Evolutionary conservation across 2,113 vertebrate species (phyloP), one percentile per base, ranked within the genome.

Genomic region (Halichoeres trimaculatus): DNA sequence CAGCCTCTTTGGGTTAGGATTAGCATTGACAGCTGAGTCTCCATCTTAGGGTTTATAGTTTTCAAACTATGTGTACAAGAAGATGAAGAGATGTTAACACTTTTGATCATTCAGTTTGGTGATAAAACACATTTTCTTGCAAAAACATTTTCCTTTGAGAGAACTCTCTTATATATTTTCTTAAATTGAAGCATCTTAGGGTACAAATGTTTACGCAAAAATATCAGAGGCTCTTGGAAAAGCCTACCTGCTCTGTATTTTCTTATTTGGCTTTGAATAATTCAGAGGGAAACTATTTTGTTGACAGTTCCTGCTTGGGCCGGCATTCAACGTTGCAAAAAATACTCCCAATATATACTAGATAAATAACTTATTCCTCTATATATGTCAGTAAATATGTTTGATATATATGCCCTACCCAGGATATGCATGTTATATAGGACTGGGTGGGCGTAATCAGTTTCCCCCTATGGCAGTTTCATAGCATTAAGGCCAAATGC

Each of bases 401-500:
- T 76, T 71, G 43, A 38, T 88, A 80, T 52, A 86, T 54, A 41
- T 53, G 48, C 65, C 36, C 36, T 16, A 16, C 71, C 61, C 60
- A 67, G 55, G 65, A 68, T 55, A 55, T 41, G 56, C 53, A 60
- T 67, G 58, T 43, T 76, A 80, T 80, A 72, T 55, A 72, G 74
- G 64, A 83, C 75, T 52, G 74, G 58, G 47, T 65, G 38, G 50
- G 57, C 54, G 76, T 58, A 78, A 59, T 68, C 38, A 63, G 72
- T 70, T 70, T 66, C 74, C 53, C 43, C 24, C 36, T 51, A 61
- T 81, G 92, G 91, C 91, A 93, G 93, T 90, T 82, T 89, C 72
- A 48, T 84, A 93, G 92, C 90, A 53, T 86, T 92, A 92, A 91
- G 88, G 91, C 89, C 78, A 76, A 86, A 88, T 62, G 52, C 53